phyloP scores from a whole-genome alignment of 2,113 vertebrate species.

The Pteruthius melanotis region DNA sequence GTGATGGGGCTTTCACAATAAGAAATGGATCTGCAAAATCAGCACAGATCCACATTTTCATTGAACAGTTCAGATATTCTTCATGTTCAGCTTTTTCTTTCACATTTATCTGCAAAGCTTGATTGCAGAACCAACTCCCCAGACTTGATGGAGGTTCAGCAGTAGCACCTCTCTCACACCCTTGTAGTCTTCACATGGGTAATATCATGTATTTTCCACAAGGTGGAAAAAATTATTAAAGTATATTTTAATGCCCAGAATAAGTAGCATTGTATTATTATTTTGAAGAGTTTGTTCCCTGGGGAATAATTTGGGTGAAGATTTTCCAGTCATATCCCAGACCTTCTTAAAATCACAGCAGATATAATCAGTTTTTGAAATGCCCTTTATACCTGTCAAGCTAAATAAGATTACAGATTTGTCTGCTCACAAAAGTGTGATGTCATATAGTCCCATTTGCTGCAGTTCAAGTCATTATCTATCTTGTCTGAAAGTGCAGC shows the following conservation, averaged over 20 bases:
- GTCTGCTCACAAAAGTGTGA: constrained; percentile 63
- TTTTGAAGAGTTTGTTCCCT: constrained; percentile 33
- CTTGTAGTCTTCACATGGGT: neutral
- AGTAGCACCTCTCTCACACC: neutral
- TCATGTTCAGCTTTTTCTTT: neutral
- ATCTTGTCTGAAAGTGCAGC: constrained; percentile 54
- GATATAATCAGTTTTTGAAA: constrained; percentile 68
- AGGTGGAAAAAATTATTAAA: neutral
- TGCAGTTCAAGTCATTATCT: constrained; percentile 60
- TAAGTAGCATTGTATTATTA: neutral
- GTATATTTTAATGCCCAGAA: neutral
- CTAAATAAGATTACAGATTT: constrained; percentile 67
- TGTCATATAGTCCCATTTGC: constrained; percentile 67
- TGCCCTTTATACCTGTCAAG: constrained; percentile 71
- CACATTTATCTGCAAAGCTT: neutral
- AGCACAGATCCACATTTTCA: neutral
- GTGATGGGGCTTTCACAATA: neutral
- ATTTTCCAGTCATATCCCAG: constrained; percentile 52
- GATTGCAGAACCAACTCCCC: neutral
- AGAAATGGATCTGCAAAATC: neutral
- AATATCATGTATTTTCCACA: neutral
- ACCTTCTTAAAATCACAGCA: constrained; percentile 61
- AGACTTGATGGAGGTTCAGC: neutral
- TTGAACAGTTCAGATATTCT: neutral
- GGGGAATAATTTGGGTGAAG: constrained; percentile 9